A percentile compares a stretch with the other conserved stretches of the same genome.
phyloP scores from a whole-genome alignment of 2,113 vertebrate species.

The Otocyon megalotis region DNA sequence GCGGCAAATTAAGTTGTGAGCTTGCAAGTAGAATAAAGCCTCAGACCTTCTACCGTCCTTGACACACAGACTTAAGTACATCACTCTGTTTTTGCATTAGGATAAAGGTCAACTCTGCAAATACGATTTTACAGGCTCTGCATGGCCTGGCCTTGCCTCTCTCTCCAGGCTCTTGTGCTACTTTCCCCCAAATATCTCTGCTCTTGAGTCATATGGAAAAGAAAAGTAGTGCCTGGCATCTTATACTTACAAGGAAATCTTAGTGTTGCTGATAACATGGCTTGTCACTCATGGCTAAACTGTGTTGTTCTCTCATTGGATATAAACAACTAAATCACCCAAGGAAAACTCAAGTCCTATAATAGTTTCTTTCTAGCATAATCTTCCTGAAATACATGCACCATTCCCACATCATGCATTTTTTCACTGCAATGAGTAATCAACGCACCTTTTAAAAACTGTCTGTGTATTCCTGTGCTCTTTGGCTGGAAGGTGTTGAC shows the following conservation, averaged over 20 bases:
- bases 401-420: not conserved
- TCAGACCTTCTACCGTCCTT: not conserved
- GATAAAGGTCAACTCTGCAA: not conserved
- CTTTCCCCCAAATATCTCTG: not conserved
- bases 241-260: not conserved
- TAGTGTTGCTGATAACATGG: not conserved
- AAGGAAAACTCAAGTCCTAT: not conserved
- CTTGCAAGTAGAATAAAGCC: not conserved
- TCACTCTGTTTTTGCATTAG: not conserved
- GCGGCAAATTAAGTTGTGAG: not conserved
- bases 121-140: not conserved
- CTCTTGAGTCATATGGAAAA: not conserved
- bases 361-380: not conserved
- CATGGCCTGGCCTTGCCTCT: not conserved
- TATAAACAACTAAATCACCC: not conserved
- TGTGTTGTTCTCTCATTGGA: not conserved
- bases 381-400: not conserved
- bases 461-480: not conserved
- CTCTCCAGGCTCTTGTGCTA: not conserved
- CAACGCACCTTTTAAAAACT: not conserved
- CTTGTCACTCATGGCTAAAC: not conserved
- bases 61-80: not conserved
- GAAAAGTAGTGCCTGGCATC: not conserved
- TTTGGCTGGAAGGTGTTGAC: not conserved
- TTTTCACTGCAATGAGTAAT: not conserved